Conservation (phyloP, 2,797 vertebrate species). For the Ctenopoma kingsleyae region DNA sequence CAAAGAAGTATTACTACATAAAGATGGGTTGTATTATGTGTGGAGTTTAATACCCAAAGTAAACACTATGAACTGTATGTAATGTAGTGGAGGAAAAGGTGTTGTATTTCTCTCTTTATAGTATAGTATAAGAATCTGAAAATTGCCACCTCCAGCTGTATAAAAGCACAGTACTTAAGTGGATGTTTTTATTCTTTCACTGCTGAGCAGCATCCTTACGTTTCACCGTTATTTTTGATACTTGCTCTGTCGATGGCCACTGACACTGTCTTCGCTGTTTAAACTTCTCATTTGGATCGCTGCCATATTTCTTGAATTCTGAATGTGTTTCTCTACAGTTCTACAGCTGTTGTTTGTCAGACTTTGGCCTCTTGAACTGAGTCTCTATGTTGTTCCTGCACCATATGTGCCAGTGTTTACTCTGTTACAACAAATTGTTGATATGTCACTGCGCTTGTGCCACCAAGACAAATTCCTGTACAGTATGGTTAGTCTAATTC, state of each 20-base stretch:
- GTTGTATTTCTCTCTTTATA: not conserved
- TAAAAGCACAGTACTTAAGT: not conserved
- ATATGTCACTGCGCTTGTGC: conserved; percentile 16
- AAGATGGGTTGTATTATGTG: not conserved
- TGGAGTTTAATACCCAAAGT: not conserved
- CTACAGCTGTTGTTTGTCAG: conserved; percentile 23
- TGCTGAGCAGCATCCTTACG: conserved; percentile 8
- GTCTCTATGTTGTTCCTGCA: conserved; percentile 28
- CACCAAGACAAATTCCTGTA: conserved; percentile 47
- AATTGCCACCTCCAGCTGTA: not conserved
- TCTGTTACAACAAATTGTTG: conserved; percentile 42
- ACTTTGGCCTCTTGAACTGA: conserved; percentile 39
- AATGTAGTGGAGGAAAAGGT: not conserved
- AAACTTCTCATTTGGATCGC: conserved; percentile 22
- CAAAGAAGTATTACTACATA: not conserved
- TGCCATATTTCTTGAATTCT: conserved; percentile 14
- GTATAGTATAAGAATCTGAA: not conserved
- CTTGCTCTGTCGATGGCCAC: not conserved
- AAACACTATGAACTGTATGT: not conserved
- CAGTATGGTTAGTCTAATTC: conserved; percentile 60
- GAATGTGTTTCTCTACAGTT: conserved; percentile 16
- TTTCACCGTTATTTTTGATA: not conserved
- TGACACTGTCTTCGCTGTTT: conserved; percentile 29
- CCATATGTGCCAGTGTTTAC: conserved; percentile 46
- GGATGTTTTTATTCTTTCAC: not conserved